These are phyloP conservation scores for Drosophila gunungcola DNA, from an alignment of 1,140 invertebrate genomes.

Conservation along the genomic window DNA sequence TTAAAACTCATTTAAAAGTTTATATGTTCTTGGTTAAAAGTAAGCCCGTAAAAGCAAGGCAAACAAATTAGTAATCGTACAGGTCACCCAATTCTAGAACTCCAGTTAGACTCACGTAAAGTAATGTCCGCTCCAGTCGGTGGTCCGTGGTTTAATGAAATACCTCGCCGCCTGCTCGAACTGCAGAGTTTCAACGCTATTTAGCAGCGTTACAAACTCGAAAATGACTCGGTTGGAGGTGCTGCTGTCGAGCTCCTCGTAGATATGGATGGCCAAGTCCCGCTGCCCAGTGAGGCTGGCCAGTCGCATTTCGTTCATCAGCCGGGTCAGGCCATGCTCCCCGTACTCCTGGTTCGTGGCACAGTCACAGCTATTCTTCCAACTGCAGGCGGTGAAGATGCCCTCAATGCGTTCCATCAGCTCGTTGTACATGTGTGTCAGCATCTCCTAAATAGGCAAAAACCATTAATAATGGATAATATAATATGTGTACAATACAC, in stretches of 20 bases:
- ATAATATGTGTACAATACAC: neutral
- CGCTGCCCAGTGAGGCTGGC: constrained; percentile 35
- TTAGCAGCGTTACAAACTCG: constrained; percentile 44
- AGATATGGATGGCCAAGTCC: constrained; percentile 50
- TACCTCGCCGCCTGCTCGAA: constrained; percentile 32
- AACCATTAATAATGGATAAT: no score
- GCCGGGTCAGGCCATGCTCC: constrained; percentile 1
- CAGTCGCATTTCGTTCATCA: constrained; percentile 49
- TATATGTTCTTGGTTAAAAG: no score
- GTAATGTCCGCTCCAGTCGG: constrained; percentile 45
- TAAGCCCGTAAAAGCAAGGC: no score
- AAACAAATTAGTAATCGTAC: no score
- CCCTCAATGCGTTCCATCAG: constrained; percentile 54
- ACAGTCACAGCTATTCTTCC: constrained; percentile 13
- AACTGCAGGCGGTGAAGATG: constrained; percentile 23
- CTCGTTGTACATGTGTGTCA: constrained; percentile 68
- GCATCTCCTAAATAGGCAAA: constrained; percentile 50
- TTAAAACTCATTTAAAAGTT: no score
- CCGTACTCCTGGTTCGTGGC: constrained; percentile 11
- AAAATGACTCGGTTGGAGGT: constrained; percentile 29
- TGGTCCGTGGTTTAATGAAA: constrained; percentile 1
- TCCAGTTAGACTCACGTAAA: constrained; percentile 51
- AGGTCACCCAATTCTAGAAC: no score
- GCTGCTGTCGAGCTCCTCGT: constrained; percentile 25
- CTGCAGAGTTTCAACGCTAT: constrained; percentile 52